Evolutionary conservation across 1,140 invertebrate species (phyloP).

Genomic region (Lycorma delicatula): DNA sequence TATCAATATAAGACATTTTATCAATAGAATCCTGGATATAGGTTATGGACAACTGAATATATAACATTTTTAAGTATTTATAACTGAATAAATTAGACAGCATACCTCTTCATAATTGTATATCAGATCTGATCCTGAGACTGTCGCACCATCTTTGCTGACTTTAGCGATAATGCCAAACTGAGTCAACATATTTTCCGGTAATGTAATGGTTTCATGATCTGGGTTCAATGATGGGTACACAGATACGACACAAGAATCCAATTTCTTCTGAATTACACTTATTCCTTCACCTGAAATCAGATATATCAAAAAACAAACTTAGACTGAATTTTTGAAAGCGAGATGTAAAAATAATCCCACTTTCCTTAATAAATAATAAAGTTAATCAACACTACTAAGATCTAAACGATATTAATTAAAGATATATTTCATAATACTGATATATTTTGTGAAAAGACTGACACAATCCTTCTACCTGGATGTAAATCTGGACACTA

Average conservation of each 20-base stretch:
- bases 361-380: too few relatives aligned
- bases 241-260: conserved; percentile 84
- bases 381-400: too few relatives aligned
- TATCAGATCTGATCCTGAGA: conserved; percentile 75
- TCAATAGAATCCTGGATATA: too few relatives aligned
- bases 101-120: conserved; percentile 71
- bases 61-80: not conserved
- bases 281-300: conserved; percentile 23
- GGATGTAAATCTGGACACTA: too few relatives aligned
- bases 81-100: conserved; percentile 10
- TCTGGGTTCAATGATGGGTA: conserved; percentile 91
- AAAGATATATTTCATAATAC: too few relatives aligned
- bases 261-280: conserved; percentile 49
- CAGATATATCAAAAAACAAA: too few relatives aligned
- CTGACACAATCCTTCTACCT: too few relatives aligned
- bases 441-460: too few relatives aligned
- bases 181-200: conserved; percentile 60
- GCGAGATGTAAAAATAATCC: too few relatives aligned
- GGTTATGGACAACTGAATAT: not conserved
- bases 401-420: too few relatives aligned
- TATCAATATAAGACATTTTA: too few relatives aligned
- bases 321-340: too few relatives aligned
- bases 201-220: conserved; percentile 76
- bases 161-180: conserved; percentile 67
- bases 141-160: conserved; percentile 71